phyloP scores from a whole-genome alignment of 1,140 invertebrate species.

The Tribolium madens region DNA sequence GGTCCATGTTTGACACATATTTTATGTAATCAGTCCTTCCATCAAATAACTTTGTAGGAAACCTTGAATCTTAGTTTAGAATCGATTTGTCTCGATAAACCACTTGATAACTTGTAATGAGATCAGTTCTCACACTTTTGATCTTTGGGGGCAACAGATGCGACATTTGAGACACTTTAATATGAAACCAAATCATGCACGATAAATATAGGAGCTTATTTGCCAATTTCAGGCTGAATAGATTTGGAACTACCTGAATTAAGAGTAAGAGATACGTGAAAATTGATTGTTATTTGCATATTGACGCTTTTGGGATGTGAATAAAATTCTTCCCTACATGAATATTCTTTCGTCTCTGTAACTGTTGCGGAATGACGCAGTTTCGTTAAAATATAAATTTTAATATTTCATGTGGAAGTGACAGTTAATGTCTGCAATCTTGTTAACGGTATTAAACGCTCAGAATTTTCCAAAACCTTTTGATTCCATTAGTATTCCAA shows the following conservation, averaged over 20 bases:
- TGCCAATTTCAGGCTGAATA: too few relatives aligned
- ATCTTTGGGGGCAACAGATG: not conserved
- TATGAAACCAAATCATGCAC: too few relatives aligned
- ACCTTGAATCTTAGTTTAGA: not conserved
- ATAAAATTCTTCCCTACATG: not conserved
- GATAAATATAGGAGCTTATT: too few relatives aligned
- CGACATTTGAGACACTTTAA: not conserved
- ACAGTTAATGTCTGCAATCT: conserved; percentile 19
- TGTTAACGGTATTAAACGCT: conserved; percentile 14
- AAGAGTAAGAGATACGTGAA: too few relatives aligned
- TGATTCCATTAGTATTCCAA: conserved; percentile 31
- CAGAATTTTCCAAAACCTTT: conserved; percentile 2
- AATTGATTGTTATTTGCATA: not conserved
- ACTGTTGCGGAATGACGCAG: too few relatives aligned
- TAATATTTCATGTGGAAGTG: conserved; percentile 27
- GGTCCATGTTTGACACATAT: too few relatives aligned
- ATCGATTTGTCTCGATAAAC: not conserved
- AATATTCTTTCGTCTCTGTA: too few relatives aligned
- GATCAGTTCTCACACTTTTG: not conserved
- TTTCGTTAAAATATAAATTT: not conserved
- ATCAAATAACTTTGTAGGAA: not conserved
- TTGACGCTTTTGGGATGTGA: too few relatives aligned
- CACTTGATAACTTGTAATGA: not conserved
- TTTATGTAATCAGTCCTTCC: too few relatives aligned
- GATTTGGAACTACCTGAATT: too few relatives aligned